phyloP scores from a whole-genome alignment of 2,888 invertebrate species.

The Apotomis capreana region DNA sequence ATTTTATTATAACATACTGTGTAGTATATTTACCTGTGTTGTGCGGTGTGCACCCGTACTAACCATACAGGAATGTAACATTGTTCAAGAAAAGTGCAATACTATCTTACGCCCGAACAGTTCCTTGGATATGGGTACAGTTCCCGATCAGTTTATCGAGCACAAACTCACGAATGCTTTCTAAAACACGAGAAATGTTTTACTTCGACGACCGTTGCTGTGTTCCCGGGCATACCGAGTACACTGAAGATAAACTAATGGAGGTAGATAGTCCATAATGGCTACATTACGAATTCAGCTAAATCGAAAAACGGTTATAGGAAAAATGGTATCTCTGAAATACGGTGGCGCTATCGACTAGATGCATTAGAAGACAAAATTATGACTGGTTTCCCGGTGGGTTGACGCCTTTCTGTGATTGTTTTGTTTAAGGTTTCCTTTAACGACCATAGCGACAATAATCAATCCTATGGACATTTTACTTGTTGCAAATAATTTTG shows the following conservation, averaged over 20 bases:
- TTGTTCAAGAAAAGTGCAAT: constrained; percentile 33
- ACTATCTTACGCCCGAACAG: constrained; percentile 44
- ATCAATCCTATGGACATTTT: background rate
- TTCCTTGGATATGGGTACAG: constrained; percentile 45
- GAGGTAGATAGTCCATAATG: constrained; percentile 43
- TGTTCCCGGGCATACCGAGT: constrained; percentile 56
- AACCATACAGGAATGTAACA: constrained; percentile 8
- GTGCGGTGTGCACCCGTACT: background rate
- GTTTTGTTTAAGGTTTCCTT: background rate
- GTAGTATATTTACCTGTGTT: too few species aligned
- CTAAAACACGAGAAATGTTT: constrained; percentile 78
- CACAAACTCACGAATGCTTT: constrained; percentile 67
- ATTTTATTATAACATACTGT: too few species aligned
- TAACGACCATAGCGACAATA: background rate
- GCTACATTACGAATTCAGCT: constrained; percentile 40
- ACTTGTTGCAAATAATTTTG: background rate
- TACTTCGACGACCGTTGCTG: constrained; percentile 70
- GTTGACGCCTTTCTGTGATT: background rate
- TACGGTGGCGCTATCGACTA: constrained; percentile 34
- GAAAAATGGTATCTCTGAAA: constrained; percentile 39
- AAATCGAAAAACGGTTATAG: constrained; percentile 37
- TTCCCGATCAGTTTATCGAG: constrained; percentile 57
- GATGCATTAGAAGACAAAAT: constrained; percentile 26
- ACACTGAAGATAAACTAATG: constrained; percentile 49
- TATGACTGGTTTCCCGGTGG: constrained; percentile 13